Conservation (phyloP, 92 coral and sea anemone species). For the Muricea muricata region DNA sequence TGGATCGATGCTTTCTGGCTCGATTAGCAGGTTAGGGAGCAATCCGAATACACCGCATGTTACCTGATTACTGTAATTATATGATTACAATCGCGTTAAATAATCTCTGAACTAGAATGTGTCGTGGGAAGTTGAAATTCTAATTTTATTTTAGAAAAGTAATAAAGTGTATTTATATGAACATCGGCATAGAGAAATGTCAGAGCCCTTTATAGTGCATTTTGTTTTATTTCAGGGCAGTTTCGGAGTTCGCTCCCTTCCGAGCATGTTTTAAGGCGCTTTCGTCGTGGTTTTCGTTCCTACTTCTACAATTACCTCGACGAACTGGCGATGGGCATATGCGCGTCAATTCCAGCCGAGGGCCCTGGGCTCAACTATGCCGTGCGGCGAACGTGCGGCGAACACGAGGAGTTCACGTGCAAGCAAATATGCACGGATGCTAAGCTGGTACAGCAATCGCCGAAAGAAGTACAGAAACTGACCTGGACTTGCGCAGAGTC, state of each 20-base stretch:
- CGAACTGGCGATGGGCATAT: conserved; percentile 88
- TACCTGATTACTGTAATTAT: too few species aligned
- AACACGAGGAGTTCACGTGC: conserved; percentile 62
- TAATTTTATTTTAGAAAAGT: too few species aligned
- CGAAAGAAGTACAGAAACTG: conserved; percentile 73
- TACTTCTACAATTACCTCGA: conserved; percentile 91
- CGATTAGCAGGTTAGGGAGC: too few species aligned
- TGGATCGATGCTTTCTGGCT: neutral
- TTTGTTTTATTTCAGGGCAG: neutral
- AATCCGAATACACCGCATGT: too few species aligned
- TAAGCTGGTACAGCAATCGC: conserved; percentile 77
- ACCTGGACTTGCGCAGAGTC: conserved; percentile 92
- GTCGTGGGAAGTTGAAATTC: too few species aligned
- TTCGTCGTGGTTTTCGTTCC: conserved; percentile 85
- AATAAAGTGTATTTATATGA: too few species aligned
- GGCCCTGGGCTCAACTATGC: conserved; percentile 91
- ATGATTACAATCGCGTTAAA: too few species aligned
- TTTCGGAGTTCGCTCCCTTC: neutral
- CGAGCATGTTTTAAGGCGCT: conserved; percentile 28
- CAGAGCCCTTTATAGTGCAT: too few species aligned
- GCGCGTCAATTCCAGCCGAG: conserved; percentile 81
- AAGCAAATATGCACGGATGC: conserved; percentile 74
- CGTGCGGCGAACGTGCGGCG: conserved; percentile 86
- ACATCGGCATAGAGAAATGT: too few species aligned
- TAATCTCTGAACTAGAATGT: too few species aligned